Conservation (phyloP, 2,888 invertebrate species). For the Agriotes lineatus region DNA sequence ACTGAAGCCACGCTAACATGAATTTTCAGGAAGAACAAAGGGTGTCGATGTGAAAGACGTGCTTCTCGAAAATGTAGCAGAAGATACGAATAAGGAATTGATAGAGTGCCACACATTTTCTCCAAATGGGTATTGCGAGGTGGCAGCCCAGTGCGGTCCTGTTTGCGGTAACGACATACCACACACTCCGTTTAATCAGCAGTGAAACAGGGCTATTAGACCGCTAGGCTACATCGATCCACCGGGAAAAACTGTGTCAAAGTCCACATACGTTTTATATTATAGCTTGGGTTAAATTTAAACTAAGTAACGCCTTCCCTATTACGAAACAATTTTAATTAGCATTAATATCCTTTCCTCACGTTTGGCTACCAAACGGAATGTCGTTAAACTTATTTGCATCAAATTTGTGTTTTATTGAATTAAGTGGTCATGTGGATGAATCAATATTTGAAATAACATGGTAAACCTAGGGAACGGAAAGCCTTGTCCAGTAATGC, state of each 20-base stretch:
- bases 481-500: too few species aligned
- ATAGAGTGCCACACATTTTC: background rate
- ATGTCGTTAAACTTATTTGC: too few species aligned
- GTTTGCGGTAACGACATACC: slow-evolving; percentile 34
- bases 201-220: slow-evolving; percentile 37
- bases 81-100: too few species aligned
- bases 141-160: slow-evolving; percentile 10
- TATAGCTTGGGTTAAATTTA: slow-evolving; percentile 48
- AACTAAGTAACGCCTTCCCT: slow-evolving; percentile 11
- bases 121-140: background rate
- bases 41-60: too few species aligned
- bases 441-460: too few species aligned
- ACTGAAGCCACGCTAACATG: too few species aligned
- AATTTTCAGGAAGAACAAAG: too few species aligned
- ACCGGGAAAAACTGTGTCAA: slow-evolving; percentile 47
- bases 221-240: slow-evolving; percentile 44
- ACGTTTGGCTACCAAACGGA: background rate
- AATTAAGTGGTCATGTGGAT: too few species aligned
- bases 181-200: slow-evolving; percentile 40
- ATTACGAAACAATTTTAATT: slow-evolving; percentile 21
- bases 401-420: too few species aligned
- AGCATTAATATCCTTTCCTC: background rate
- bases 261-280: slow-evolving; percentile 31
- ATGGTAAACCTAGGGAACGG: too few species aligned
- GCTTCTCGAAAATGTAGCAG: too few species aligned